Base-by-base conservation (phyloP, 2,888 invertebrate species). In the Melipona bicolor region DNA sequence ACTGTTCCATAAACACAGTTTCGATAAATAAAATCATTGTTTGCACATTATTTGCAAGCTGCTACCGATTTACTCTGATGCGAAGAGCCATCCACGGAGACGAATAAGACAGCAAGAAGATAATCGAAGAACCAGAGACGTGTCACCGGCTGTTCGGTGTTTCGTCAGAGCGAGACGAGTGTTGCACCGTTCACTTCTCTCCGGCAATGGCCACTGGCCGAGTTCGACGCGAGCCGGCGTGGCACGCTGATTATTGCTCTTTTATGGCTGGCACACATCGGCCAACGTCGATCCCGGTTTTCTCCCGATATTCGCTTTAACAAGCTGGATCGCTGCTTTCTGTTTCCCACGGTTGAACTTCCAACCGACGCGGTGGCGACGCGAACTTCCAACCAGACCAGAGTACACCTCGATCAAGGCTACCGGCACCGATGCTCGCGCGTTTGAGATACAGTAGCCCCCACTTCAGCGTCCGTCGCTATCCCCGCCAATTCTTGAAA, bases 131-230 rank as follows among this genome's bases (percentile, higher is more conserved):
- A 9, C 43, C 43, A 9, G 43, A 43, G 43, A 43, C 43, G 43
- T 43, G 43, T 43, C 43, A 43, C 9, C 43, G 43, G 43, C 64
- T 70, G 81, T 67, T 72, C 74, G 84, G 32, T 70, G 79, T 87
- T 87, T 87, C 87, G 80, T 79, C 85, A 86, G 76, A 52, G 81
- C 77, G 88, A 87, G 87, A 80, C 85, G 69, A 36, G 0, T 9
- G 36, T 9, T 72, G 79, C 70, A 81, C 89, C 89, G 88, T 84
- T 89, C 89, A 89, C 89, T 89, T 89, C 88, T 89, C 88, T 89
- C 89, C 89, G 88, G 89, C 89, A 87, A 89, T 87, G 87, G 89
- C 86, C 89, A 87, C 61, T 80, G 87, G 81, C 77, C 81, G 88
- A 80, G 88, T 84, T 85, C 65, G 68, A 83, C 78, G 32, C 80